phyloP scores from a whole-genome alignment of 2,113 vertebrate species.

The Gnathochromis pfefferi region DNA sequence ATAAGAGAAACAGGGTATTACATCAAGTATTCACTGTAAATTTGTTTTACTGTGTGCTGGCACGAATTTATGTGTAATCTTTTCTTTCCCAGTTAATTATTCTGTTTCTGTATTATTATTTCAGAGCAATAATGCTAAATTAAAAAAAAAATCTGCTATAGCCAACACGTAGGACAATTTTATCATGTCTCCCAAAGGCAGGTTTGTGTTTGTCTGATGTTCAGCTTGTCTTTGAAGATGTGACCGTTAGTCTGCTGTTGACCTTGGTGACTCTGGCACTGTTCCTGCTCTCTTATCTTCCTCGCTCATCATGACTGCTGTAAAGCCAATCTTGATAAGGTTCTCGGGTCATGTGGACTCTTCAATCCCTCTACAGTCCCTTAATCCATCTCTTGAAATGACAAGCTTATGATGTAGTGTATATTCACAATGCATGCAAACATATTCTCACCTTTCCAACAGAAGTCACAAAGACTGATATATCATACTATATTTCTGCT shows the following conservation, averaged over 20 bases:
- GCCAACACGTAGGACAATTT: not conserved
- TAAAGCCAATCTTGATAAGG: conserved; percentile 38
- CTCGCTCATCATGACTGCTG: not conserved
- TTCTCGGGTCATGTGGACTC: not conserved
- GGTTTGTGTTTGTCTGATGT: not conserved
- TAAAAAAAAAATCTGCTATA: accelerated
- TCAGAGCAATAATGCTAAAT: not conserved
- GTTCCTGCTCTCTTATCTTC: conserved; percentile 1
- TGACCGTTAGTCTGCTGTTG: not conserved
- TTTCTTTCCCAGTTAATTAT: not conserved
- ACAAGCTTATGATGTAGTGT: not conserved
- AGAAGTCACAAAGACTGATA: not conserved
- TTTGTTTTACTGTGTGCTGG: not conserved
- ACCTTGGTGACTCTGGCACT: not conserved
- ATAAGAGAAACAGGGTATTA: not conserved
- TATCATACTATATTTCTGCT: not conserved
- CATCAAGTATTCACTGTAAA: not conserved
- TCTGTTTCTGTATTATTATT: not conserved
- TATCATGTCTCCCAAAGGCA: not conserved
- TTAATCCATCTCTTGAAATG: not conserved
- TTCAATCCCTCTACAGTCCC: not conserved
- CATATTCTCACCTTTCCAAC: not conserved
- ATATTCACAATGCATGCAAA: not conserved
- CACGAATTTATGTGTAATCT: not conserved
- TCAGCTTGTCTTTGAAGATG: not conserved